Conservation (phyloP, 2,888 invertebrate species). For the Corbicula japonica region DNA sequence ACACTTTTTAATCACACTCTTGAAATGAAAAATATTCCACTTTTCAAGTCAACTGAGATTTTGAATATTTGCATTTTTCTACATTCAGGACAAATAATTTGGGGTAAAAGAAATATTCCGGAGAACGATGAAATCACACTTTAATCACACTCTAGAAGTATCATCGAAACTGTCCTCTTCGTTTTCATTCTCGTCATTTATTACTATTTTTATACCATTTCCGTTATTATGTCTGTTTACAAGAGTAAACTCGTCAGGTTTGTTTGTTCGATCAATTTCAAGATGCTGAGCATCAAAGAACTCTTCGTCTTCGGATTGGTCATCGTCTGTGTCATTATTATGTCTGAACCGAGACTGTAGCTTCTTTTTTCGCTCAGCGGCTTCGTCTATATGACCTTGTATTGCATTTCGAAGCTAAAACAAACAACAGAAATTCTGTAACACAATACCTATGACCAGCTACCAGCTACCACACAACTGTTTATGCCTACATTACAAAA, state of each 20-base stretch:
- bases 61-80: neutral
- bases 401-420: conserved; percentile 79
- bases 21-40: conserved; percentile 3
- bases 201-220: conserved; percentile 2
- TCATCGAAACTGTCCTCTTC: too few relatives aligned
- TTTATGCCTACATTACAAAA: too few relatives aligned
- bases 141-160: conserved; percentile 4
- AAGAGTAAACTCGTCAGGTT: conserved; percentile 56
- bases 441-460: too few relatives aligned
- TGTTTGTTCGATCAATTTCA: conserved; percentile 45
- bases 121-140: neutral
- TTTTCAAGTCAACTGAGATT: conserved; percentile 7
- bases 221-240: conserved; percentile 42
- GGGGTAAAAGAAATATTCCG: neutral
- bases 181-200: conserved; percentile 8
- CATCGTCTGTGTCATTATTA: conserved; percentile 11
- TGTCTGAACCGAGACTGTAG: neutral
- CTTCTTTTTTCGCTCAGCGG: conserved; percentile 63
- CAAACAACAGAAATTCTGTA: neutral
- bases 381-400: conserved; percentile 81
- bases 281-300: conserved; percentile 56
- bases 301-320: conserved; percentile 46
- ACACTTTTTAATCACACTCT: neutral
- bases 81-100: neutral
- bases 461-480: too few relatives aligned